Evolutionary conservation across 1,140 invertebrate genomes (phyloP), one percentile per base, ranked within the genome.

Genomic region (Drosophila chauvacae): DNA sequence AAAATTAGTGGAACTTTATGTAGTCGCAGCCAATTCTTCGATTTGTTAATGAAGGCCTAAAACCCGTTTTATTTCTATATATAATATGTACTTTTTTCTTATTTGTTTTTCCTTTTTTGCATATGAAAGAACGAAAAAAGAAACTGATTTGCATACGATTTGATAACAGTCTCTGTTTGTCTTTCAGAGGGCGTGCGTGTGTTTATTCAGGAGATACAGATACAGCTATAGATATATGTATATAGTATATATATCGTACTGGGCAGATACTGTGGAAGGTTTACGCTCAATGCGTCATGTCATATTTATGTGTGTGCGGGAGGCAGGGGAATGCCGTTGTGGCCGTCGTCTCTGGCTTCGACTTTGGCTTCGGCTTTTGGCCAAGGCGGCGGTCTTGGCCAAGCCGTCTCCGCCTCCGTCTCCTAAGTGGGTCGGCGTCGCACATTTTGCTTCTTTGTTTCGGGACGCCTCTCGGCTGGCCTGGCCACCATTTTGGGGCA

Each of bases 401-500:
- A 61, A 39, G 59, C 33, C 33, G 33, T 35, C 33, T 35, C 47
- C 59, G 60, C 14, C 48, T 30, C 61, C 73, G 63, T 56, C 56
- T 56, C 48, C 73, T 60, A 77, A 77, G 74, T 77, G 74, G 74
- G 74, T 77, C 70, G 70, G 2, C 37, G 70, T 73, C 74, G 74
- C 74, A 69, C 77, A 70, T 72, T 74, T 47, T 51, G 56, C 53
- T 78, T 68, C 74, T 77, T 77, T 77, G 74, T 78, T 78, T 78
- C 75, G 75, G 77, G 60, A 63, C 62, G 71, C 59, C 56, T 65
- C 80, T 76, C 69, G 66, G 14, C 69, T 20, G 80, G 62, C 55
- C 73, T 65, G 82, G 63, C 71, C 71, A 80, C 66, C 80, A 88
- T 75, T 85, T 90, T 88, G 78, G 85, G 85, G 81, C 85, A 90